A percentile compares a stretch with the other conserved stretches of the same genome.
phyloP scores from a whole-genome alignment of 2,797 vertebrate species.

The Crax fasciolata region DNA sequence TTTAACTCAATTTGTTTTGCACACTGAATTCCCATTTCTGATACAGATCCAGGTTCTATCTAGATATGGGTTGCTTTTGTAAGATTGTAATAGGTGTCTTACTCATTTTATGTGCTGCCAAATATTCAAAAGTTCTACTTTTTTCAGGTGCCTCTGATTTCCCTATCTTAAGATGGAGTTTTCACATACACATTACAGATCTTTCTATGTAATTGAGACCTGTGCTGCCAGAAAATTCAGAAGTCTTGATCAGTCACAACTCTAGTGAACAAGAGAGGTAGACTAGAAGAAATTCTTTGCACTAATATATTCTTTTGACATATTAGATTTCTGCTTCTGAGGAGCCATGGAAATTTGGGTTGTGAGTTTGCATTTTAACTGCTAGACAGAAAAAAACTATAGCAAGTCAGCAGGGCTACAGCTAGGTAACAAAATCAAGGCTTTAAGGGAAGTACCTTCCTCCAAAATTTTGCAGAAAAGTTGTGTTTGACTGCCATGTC shows the following conservation, averaged over 20 bases:
- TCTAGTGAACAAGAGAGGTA: background rate
- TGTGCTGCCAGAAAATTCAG: background rate
- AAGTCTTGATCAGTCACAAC: background rate
- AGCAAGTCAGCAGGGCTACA: background rate
- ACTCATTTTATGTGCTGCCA: background rate
- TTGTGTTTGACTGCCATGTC: background rate
- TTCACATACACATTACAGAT: background rate
- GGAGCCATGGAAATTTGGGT: background rate
- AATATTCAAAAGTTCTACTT: background rate
- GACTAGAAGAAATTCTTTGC: background rate
- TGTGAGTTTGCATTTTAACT: background rate
- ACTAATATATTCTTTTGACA: background rate
- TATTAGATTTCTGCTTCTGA: background rate
- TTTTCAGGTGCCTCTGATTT: background rate
- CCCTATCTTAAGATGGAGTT: background rate
- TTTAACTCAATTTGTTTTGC: constrained; percentile 40
- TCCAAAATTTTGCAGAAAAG: background rate
- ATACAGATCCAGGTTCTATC: constrained; percentile 7
- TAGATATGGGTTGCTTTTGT: background rate
- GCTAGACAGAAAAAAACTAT: background rate
- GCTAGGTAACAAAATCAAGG: background rate
- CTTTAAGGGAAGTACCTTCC: background rate
- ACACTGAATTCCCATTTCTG: background rate
- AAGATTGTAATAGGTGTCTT: background rate
- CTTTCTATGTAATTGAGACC: background rate